Conservation (phyloP, 2,888 invertebrate species). For the Acleris sparsana region DNA sequence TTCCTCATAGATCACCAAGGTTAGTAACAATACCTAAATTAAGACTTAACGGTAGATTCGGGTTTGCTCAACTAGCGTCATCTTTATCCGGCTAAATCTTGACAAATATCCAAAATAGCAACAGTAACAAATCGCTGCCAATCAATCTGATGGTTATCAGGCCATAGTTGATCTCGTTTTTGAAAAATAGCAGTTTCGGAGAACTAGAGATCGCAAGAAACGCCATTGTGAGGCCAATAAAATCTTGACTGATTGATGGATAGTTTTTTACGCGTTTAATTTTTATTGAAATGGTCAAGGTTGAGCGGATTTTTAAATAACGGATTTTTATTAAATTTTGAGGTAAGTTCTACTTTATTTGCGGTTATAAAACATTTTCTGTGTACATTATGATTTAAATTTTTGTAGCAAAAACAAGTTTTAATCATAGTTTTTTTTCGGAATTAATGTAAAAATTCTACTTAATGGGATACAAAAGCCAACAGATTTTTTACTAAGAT, state of each 20-base stretch:
- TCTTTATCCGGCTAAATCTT: slow-evolving; percentile 21
- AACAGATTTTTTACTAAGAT: no score
- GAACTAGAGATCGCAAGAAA: slow-evolving; percentile 66
- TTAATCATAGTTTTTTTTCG: no score
- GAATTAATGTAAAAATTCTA: no score
- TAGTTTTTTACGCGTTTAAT: slow-evolving; percentile 73
- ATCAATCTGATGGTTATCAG: slow-evolving; percentile 41
- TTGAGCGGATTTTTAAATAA: neutral
- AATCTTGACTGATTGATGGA: slow-evolving; percentile 80
- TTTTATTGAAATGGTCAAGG: slow-evolving; percentile 55
- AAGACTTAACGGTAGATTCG: neutral
- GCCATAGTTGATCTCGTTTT: slow-evolving; percentile 67
- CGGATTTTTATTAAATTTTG: neutral
- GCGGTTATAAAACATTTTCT: neutral
- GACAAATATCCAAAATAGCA: slow-evolving; percentile 24
- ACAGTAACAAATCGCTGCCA: slow-evolving; percentile 30
- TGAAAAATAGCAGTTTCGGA: slow-evolving; percentile 71
- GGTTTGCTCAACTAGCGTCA: neutral
- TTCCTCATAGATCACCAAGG: no score
- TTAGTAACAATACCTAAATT: neutral
- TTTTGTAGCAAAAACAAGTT: no score
- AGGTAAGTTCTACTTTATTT: neutral
- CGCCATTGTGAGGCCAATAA: slow-evolving; percentile 75
- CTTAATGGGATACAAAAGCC: no score
- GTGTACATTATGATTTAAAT: no score